Evolutionary conservation across 2,888 invertebrate species (phyloP).

Genomic region (Noctua janthe): DNA sequence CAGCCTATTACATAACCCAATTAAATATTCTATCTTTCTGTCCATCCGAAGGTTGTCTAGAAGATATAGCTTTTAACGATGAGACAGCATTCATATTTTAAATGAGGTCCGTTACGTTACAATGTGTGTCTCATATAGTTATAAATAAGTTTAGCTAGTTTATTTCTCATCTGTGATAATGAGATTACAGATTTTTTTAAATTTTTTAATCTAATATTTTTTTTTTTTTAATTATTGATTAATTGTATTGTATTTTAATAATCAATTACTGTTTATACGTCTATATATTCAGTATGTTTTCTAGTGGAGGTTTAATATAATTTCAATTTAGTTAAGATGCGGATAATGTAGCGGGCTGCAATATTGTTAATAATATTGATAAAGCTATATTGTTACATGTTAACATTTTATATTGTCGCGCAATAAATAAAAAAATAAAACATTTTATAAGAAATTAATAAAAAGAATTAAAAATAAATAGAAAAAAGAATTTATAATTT

Average conservation of each 20-base stretch:
- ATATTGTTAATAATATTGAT: not conserved
- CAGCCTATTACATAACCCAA: conserved; percentile 9
- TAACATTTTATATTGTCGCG: not conserved
- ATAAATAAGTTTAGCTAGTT: not conserved
- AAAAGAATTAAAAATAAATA: too few relatives aligned
- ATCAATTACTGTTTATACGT: not conserved
- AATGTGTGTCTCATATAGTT: not conserved
- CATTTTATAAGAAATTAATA: too few relatives aligned
- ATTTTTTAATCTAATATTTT: too few relatives aligned
- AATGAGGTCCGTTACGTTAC: not conserved
- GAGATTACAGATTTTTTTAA: not conserved
- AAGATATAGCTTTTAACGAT: not conserved
- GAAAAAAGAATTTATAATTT: too few relatives aligned
- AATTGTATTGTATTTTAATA: not conserved
- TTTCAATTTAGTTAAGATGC: not conserved
- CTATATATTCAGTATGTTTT: not conserved
- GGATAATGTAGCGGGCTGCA: not conserved
- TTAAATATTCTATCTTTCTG: conserved; percentile 5
- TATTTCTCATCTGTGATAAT: not conserved
- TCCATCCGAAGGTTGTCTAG: conserved; percentile 22
- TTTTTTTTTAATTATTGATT: not conserved
- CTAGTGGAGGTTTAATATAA: not conserved
- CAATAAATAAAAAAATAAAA: not conserved
- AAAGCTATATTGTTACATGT: not conserved
- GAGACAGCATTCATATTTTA: not conserved